These are phyloP conservation scores for Aplochiton taeniatus DNA, from an alignment of 2,797 vertebrate genomes.

Conservation along the genomic window DNA sequence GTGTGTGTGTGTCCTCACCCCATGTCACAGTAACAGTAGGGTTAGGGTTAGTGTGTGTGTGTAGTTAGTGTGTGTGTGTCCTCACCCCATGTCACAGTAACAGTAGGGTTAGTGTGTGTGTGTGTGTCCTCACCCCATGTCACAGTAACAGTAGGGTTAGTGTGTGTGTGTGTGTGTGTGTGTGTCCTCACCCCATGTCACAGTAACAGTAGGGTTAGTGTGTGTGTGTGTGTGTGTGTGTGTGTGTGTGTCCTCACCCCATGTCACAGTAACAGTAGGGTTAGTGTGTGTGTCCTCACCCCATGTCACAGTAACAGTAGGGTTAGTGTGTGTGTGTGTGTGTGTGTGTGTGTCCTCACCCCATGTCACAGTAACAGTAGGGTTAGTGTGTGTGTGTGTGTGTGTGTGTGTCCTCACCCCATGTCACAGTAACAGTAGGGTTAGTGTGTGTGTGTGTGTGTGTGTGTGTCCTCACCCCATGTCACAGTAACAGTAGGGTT, in stretches of 20 bases:
- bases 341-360: slow-evolving; percentile 64
- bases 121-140: slow-evolving; percentile 73
- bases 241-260: slow-evolving; percentile 65
- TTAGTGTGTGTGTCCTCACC: slow-evolving; percentile 63
- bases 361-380: slow-evolving; percentile 89
- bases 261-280: slow-evolving; percentile 92
- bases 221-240: no score
- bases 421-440: slow-evolving; percentile 92
- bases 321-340: no score
- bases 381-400: no score
- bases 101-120: slow-evolving; percentile 82
- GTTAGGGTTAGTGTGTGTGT: no score
- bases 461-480: slow-evolving; percentile 68
- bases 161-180: no score
- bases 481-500: slow-evolving; percentile 94
- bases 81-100: slow-evolving; percentile 86
- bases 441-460: no score
- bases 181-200: slow-evolving; percentile 77
- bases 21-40: slow-evolving; percentile 91
- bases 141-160: slow-evolving; percentile 95
- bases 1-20: slow-evolving; percentile 65
- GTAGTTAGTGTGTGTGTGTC: not conserved
- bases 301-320: slow-evolving; percentile 89
- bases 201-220: slow-evolving; percentile 96
- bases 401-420: slow-evolving; percentile 65